Conservation (phyloP, 1,140 invertebrate genomes). For the Euura saliciscinereae region DNA sequence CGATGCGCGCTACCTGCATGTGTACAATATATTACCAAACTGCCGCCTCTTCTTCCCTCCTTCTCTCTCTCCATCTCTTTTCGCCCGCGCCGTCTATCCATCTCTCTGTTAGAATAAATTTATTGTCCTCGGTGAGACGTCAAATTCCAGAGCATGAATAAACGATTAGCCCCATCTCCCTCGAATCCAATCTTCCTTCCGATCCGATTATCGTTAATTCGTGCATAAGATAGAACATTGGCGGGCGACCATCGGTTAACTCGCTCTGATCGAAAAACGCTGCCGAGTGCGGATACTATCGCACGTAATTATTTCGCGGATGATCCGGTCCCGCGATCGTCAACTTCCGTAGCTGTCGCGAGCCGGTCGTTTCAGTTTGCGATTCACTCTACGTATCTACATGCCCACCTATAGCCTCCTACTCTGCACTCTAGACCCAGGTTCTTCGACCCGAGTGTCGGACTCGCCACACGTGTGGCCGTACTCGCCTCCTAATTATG, state of each 20-base stretch:
- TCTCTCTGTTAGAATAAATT: neutral
- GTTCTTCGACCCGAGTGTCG: neutral
- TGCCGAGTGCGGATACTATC: too few relatives aligned
- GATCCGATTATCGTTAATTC: neutral
- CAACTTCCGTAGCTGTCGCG: too few relatives aligned
- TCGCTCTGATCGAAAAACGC: neutral
- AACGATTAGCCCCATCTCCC: too few relatives aligned
- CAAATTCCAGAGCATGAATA: too few relatives aligned
- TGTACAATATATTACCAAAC: neutral
- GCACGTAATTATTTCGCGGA: too few relatives aligned
- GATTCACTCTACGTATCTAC: neutral
- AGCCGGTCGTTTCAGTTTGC: too few relatives aligned
- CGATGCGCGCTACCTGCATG: neutral
- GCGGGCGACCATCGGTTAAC: neutral
- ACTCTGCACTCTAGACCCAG: neutral
- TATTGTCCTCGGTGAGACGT: too few relatives aligned
- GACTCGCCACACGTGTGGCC: neutral
- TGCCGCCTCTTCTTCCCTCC: neutral
- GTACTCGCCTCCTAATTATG: neutral
- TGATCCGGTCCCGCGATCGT: too few relatives aligned
- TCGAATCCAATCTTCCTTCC: too few relatives aligned
- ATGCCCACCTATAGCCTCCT: neutral
- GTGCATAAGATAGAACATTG: neutral
- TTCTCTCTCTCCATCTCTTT: conserved; percentile 6
- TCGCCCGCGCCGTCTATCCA: conserved; percentile 10